These are phyloP conservation scores for Callorhinus ursinus DNA, from an alignment of 2,113 vertebrate genomes.

Conservation along the genomic window DNA sequence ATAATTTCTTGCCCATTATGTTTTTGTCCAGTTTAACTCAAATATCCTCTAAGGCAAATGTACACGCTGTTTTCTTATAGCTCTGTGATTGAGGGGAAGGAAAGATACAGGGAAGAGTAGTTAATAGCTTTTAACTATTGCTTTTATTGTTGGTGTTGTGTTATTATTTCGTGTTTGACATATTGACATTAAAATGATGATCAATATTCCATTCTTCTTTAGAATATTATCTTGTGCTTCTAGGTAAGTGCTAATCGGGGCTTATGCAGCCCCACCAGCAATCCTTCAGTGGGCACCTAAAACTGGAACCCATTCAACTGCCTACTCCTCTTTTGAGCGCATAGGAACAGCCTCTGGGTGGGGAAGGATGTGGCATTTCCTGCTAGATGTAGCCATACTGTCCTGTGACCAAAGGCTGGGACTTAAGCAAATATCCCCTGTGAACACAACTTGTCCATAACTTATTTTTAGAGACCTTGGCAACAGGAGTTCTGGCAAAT, in stretches of 20 bases:
- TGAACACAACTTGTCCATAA: not conserved
- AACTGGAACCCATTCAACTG: not conserved
- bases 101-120: not conserved
- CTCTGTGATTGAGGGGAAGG: not conserved
- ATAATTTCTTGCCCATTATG: not conserved
- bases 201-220: not conserved
- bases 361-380: not conserved
- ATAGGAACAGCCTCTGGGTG: not conserved
- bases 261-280: not conserved
- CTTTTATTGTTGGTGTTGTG: not conserved
- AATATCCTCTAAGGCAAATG: not conserved
- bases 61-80: not conserved
- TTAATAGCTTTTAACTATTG: not conserved
- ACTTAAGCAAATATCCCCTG: constrained; percentile 14
- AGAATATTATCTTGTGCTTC: not conserved
- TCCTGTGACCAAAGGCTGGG: not conserved
- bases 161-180: not conserved
- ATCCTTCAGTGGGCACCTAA: not conserved
- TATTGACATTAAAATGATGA: not conserved
- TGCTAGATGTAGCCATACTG: not conserved
- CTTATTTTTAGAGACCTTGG: not conserved
- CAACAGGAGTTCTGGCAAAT: not conserved
- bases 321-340: not conserved
- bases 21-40: not conserved
- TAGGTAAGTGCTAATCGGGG: not conserved